A percentile compares a stretch with the other conserved stretches of the same genome.
phyloP scores from a whole-genome alignment of 2,797 vertebrate species.

The Rhabdomys pumilio region DNA sequence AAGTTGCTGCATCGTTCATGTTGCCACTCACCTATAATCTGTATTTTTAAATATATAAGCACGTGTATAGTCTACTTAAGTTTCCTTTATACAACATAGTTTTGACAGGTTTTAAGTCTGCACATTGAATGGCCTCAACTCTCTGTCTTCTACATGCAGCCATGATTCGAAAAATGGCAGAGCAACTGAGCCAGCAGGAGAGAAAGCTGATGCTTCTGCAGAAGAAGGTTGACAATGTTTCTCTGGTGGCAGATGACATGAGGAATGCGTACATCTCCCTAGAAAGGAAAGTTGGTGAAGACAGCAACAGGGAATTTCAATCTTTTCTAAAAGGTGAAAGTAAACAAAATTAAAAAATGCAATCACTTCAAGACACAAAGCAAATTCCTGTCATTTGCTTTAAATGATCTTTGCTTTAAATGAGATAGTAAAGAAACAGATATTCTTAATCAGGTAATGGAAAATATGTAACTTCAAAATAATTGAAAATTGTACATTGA shows the following conservation, averaged over 20 bases:
- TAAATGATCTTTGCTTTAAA: slow-evolving; percentile 7
- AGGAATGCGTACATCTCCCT: slow-evolving; percentile 87
- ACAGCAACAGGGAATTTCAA: slow-evolving; percentile 87
- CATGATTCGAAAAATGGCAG: slow-evolving; percentile 87
- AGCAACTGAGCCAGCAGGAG: slow-evolving; percentile 89
- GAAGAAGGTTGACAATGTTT: slow-evolving; percentile 89
- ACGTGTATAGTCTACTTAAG: neutral
- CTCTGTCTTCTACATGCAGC: slow-evolving; percentile 81
- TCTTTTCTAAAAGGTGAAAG: slow-evolving; percentile 90
- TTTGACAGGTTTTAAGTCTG: neutral
- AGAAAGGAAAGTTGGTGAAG: slow-evolving; percentile 90
- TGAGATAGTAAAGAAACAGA: neutral
- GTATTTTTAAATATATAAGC: slow-evolving; percentile 45
- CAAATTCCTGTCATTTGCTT: neutral
- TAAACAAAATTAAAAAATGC: slow-evolving; percentile 86
- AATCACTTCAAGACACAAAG: slow-evolving; percentile 10
- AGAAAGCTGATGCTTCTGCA: slow-evolving; percentile 88
- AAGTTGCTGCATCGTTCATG: neutral
- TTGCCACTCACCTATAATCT: neutral
- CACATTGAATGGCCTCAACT: neutral
- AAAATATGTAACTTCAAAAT: slow-evolving; percentile 40
- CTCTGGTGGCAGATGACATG: slow-evolving; percentile 84
- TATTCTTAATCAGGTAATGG: neutral
- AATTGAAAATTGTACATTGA: neutral
- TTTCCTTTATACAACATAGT: neutral